Base-by-base conservation (phyloP, 2,888 invertebrate genomes). In the Portevinia maculata region DNA sequence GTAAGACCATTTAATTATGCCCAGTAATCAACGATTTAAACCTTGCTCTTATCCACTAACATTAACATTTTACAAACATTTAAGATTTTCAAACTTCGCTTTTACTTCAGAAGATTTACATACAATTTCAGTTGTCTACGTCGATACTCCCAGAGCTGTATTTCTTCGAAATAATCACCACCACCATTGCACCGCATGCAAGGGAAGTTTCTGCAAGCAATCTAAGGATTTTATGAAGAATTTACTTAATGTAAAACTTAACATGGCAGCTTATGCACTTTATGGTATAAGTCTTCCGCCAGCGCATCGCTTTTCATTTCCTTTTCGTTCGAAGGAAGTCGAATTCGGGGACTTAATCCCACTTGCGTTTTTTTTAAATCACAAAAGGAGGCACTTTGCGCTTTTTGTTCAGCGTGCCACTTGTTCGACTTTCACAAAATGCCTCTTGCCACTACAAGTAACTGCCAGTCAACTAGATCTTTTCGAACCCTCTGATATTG, bases 241-340 rank as follows among this genome's bases (percentile, higher is more conserved):
- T 74, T 74, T 28, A 19, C 67, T 67, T 75, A 65, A 67, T 53
- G 59, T 44, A 60, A 75, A 75, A 75, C 67, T 75, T 75, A 60
- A 75, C 74, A 67, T 57, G 48, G 62, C n/a, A 62, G 57, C 79
- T 81, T 81, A 75, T 69, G 75, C 44, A 62, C 60, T 70, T 37
- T 17, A 34, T 46, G 39, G 55, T 59, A 52, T 52, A 30, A 17
- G 17, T 15, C 2, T 53, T 32, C 19, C 44, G 28, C 37, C 3
- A 32, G 13, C 4, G 13, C 13, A 17, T 6, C 44, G 17, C 8
- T 48, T 5, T 11, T 44, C 19, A 3, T 8, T 19, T 19, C 30
- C 8, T 15, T 52, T n/a, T 59, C 9, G 19, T 46, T 19, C 13
- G 24, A 41, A 21, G 8, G 11, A 41, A 71, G 34, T 50, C 64